Evolutionary conservation across 1,140 invertebrate genomes (phyloP).

Genomic region (Pararge aegeria): DNA sequence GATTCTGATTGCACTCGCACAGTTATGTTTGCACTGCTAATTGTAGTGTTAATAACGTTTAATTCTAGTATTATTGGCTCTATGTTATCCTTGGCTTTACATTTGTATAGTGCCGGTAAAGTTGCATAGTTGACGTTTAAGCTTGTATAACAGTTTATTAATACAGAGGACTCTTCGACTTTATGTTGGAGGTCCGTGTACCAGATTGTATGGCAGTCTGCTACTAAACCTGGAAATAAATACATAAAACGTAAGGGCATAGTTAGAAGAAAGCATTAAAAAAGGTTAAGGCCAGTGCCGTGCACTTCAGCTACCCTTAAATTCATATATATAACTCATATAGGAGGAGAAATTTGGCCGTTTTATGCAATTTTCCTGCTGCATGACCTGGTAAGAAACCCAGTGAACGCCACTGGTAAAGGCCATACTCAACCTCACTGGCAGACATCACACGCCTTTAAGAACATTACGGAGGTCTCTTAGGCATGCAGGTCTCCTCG

Average conservation of each 20-base stretch:
- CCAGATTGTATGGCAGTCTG: conserved; percentile 76
- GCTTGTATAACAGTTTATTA: conserved; percentile 56
- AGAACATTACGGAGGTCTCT: too few species aligned
- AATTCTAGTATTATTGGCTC: conserved; percentile 60
- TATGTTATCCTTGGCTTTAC: conserved; percentile 45
- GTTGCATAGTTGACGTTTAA: conserved; percentile 46
- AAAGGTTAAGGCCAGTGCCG: too few species aligned
- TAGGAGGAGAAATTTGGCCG: too few species aligned
- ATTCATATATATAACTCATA: too few species aligned
- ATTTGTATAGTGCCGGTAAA: conserved; percentile 53
- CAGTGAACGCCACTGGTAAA: too few species aligned
- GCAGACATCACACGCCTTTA: too few species aligned
- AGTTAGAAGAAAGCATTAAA: too few species aligned
- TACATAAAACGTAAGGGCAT: neutral
- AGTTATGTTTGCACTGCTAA: conserved; percentile 40
- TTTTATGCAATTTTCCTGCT: too few species aligned
- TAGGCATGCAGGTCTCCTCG: too few species aligned
- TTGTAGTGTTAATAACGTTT: conserved; percentile 40
- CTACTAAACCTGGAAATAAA: conserved; percentile 65
- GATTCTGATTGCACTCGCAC: conserved; percentile 66
- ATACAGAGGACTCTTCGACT: conserved; percentile 39
- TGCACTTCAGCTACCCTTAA: too few species aligned
- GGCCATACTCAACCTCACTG: too few species aligned
- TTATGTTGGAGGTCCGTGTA: conserved; percentile 81
- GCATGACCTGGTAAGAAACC: too few species aligned